A percentile compares a stretch with the other conserved stretches of the same genome.
phyloP scores from a whole-genome alignment of 1,140 invertebrate species.

The Aleiodes sp. region DNA sequence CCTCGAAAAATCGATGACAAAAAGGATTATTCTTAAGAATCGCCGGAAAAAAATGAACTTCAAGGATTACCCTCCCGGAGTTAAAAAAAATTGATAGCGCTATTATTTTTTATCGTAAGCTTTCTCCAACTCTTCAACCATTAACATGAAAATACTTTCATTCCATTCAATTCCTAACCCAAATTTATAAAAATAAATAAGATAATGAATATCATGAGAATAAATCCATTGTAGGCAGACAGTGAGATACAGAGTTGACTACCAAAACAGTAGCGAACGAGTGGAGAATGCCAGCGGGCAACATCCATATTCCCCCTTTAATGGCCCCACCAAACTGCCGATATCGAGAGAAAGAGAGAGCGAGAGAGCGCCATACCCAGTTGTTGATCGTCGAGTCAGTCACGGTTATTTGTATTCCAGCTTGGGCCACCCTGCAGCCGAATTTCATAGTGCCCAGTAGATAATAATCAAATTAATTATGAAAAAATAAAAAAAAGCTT shows the following conservation, averaged over 20 bases:
- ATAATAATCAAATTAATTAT: slow-evolving; percentile 15
- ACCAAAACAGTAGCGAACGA: slow-evolving; percentile 4
- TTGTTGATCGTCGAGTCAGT: slow-evolving; percentile 9
- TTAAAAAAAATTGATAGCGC: too few relatives aligned
- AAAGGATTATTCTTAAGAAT: too few relatives aligned
- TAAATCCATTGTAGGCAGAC: background rate
- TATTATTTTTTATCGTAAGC: too few relatives aligned
- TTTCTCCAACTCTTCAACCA: too few relatives aligned
- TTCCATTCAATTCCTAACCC: background rate
- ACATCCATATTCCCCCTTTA: slow-evolving; percentile 15
- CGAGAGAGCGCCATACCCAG: background rate
- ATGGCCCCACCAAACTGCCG: slow-evolving; percentile 1
- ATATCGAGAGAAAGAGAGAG: too few relatives aligned
- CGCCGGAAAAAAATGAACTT: too few relatives aligned
- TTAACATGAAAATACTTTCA: too few relatives aligned
- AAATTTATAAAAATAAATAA: background rate
- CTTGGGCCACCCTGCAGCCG: slow-evolving; percentile 5
- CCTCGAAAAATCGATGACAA: too few relatives aligned
- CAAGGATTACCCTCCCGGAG: too few relatives aligned
- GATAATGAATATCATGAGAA: background rate
- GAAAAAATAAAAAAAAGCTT: slow-evolving; percentile 1
- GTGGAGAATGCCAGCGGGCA: slow-evolving; percentile 5
- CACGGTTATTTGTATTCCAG: slow-evolving; percentile 8
- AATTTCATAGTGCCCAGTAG: too few relatives aligned
- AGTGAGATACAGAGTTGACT: slow-evolving; percentile 4